These are phyloP conservation scores for Spinus olivaceus DNA, from an alignment of 2,797 vertebrate species.

Conservation along the genomic window DNA sequence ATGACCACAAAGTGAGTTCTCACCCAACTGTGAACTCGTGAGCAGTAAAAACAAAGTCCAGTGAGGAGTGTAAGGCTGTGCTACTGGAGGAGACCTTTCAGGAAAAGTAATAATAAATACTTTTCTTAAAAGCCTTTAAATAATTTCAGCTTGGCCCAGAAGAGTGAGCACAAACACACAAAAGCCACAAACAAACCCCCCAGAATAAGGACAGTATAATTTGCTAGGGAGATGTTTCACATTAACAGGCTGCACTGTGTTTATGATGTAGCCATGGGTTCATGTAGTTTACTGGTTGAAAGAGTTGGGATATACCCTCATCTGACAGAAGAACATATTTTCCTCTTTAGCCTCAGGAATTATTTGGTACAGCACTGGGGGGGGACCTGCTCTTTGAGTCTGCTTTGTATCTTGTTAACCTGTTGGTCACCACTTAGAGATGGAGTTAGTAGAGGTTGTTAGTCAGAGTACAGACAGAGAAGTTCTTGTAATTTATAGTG, in stretches of 20 bases:
- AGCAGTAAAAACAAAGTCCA: neutral
- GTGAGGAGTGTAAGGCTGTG: neutral
- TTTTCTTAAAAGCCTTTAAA: neutral
- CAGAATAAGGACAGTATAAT: neutral
- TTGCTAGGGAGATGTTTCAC: neutral
- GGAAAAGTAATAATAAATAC: neutral
- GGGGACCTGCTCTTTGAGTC: neutral
- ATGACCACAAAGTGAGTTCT: neutral
- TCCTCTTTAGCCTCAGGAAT: neutral
- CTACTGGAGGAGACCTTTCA: neutral
- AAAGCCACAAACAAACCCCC: neutral
- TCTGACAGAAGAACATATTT: neutral
- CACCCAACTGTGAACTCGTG: neutral
- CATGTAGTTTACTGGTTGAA: neutral
- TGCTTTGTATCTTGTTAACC: neutral
- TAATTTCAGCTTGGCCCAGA: neutral
- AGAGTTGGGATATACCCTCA: neutral
- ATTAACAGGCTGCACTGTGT: neutral
- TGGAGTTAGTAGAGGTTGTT: no score
- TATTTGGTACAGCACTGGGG: fast-evolving
- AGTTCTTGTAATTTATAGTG: no score
- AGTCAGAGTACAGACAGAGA: no score
- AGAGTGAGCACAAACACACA: neutral
- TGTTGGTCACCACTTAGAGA: no score
- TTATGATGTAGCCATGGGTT: neutral